phyloP scores from a whole-genome alignment of 2,113 vertebrate genomes.

The Prolemur simus region DNA sequence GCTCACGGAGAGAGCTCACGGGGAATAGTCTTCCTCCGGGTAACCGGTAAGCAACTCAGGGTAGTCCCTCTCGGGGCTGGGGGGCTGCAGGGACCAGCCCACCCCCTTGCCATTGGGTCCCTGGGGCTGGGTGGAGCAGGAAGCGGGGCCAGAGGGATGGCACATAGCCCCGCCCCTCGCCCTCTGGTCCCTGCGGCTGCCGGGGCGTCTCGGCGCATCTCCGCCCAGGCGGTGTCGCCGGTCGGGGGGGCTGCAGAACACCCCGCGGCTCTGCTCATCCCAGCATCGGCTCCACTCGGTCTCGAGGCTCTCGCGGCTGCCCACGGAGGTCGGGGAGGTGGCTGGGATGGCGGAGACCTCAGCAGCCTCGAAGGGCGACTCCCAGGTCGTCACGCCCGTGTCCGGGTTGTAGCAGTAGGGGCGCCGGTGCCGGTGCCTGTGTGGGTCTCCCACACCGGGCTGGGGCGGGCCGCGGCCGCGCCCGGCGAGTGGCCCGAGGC shows the following conservation, averaged over 20 bases:
- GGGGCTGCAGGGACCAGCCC: constrained; percentile 84
- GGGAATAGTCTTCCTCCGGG: constrained; percentile 89
- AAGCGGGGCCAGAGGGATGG: neutral
- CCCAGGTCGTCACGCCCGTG: constrained; percentile 94
- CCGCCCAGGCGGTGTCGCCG: constrained; percentile 31
- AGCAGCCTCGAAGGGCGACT: constrained; percentile 87
- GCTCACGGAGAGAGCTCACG: constrained; percentile 83
- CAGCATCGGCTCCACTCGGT: constrained; percentile 89
- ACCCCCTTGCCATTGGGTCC: constrained; percentile 17
- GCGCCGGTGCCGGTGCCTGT: constrained; percentile 88
- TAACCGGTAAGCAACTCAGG: constrained; percentile 80
- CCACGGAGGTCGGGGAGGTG: constrained; percentile 51
- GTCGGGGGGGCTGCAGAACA: constrained; percentile 92
- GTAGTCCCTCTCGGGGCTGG: constrained; percentile 89
- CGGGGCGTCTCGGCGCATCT: no score
- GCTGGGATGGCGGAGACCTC: constrained; percentile 75
- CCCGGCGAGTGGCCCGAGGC: constrained; percentile 52
- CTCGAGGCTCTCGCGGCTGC: constrained; percentile 75
- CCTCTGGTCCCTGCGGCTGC: no score
- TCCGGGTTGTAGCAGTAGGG: constrained; percentile 92
- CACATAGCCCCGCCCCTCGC: neutral
- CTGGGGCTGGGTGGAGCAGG: neutral
- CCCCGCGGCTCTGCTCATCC: constrained; percentile 89
- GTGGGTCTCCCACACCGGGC: constrained; percentile 91
- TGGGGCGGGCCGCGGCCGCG: neutral